Evolutionary conservation across 2,888 invertebrate genomes (phyloP), one percentile per base, ranked within the genome.

Genomic region (Venusia cambrica): DNA sequence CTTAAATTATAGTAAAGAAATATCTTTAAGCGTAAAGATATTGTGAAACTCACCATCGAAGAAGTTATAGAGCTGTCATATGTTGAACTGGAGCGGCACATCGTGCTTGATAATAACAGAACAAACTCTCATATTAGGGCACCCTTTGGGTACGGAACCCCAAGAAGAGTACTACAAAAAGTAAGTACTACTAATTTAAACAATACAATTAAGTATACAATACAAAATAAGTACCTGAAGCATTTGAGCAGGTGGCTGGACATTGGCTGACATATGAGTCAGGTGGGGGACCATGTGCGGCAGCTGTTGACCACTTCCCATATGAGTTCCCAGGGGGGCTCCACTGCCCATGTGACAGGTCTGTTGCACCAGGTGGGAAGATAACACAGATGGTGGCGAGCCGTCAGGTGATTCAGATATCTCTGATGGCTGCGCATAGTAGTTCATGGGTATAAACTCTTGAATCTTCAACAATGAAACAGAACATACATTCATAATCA

Each of bases 391-490:
- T 1, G 59, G 52, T 0, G 80, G 77, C 1, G 81, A 74, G 2
- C 77, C 65, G 40, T 51, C 71, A 0, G 85, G 77, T 0, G 85
- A 72, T 7, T 79, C 80, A 0, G 71, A 66, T 32, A 85, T 35
- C 7, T 80, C 59, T 16, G 48, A 54, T 2, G 65, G 44, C 22
- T 38, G 66, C 9, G 48, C 54, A 45, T 65, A 85, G 56, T 80
- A 87, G 45, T 64, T 74, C 54, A 81, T 61, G 1, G 85, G 85
- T 22, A 83, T 67, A 60, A 73, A 87, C 43, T 87, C 87, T 5
- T 69, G 47, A 22, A 78, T 72, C 79, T 78, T 27, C 9, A 49
- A 41, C 10, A 32, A 37, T 29, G n/a, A n/a, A n/a, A n/a, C n/a
- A n/a, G n/a, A n/a, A n/a, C n/a, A n/a, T n/a, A n/a, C n/a, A n/a